Conservation (phyloP, 1,140 invertebrate genomes). For the Lerema accius region DNA sequence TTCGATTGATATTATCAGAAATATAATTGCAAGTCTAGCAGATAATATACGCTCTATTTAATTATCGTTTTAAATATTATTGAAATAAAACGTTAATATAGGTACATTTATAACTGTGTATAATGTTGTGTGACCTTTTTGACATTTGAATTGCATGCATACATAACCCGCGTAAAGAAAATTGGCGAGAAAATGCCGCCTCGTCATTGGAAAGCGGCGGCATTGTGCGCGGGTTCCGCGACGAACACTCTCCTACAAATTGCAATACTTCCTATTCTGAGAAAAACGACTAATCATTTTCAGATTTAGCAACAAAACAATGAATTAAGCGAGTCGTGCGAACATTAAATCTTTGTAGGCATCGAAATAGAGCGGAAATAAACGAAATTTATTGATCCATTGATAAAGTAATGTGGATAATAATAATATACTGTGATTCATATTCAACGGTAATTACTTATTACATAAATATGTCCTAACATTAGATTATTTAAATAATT, state of each 20-base stretch:
- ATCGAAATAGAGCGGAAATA: neutral
- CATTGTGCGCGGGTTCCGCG: slow-evolving; percentile 34
- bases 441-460: too few relatives aligned
- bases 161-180: slow-evolving; percentile 38
- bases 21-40: too few relatives aligned
- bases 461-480: neutral
- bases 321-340: neutral
- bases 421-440: too few relatives aligned
- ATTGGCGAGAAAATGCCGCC: slow-evolving; percentile 47
- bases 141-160: slow-evolving; percentile 10
- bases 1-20: too few relatives aligned
- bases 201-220: slow-evolving; percentile 54
- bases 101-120: too few relatives aligned
- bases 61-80: too few relatives aligned
- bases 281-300: slow-evolving; percentile 8
- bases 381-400: neutral
- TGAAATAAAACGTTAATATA: too few relatives aligned
- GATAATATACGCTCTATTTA: too few relatives aligned
- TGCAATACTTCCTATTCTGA: slow-evolving; percentile 9
- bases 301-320: neutral
- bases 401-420: too few relatives aligned
- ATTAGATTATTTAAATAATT: slow-evolving; percentile 6
- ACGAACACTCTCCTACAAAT: neutral
- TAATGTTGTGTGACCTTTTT: neutral
- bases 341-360: neutral